Base-by-base conservation (phyloP, 2,888 invertebrate species). In the Autographa gamma region DNA sequence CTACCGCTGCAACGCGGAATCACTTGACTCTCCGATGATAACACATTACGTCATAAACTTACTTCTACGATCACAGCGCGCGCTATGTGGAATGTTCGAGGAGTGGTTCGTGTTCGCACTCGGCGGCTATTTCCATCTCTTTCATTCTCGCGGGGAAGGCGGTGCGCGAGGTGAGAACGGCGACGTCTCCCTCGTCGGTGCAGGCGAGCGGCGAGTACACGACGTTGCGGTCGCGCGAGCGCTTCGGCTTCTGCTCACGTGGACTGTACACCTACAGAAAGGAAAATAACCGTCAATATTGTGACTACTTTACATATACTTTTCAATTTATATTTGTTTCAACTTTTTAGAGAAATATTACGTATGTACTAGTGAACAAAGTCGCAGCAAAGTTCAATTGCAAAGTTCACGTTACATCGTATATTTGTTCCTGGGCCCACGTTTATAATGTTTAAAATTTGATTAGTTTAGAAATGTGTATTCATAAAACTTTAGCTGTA, bases 41-140 rank as follows among this genome's bases (percentile, higher is more conserved):
- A 64, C 63, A 76, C 69, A 66, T 66, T 73, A 76, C 74, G 73
- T 80, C 80, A 78, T 76, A 59, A 41, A 82, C 86, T 91, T 90
- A 92, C 89, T 81, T 87, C 90, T 91, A 91, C 74, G 82, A 90
- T 92, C 92, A 92, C 92, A 92, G 91, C 86, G 87, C 84, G 84
- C 86, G 91, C 89, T 95, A 93, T 88, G 93, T 93, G 90, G 92
- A 90, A 87, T 93, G 92, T 91, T 94, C 93, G 70, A 95, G 89
- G 56, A 95, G 89, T 25, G 93, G 88, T 72, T 92, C 90, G 67
- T 89, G 83, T 80, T 93, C 93, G 70, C 80, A 86, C 52, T 81
- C 85, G 60, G 54, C 52, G 34, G 84, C 84, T 78, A 68, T 72
- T 60, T 76, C 80, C 71, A 63, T 79, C 66, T 80, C 80, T 48